These are phyloP conservation scores for Pachyuromys duprasi DNA, from an alignment of 2,797 vertebrate species.

Conservation along the genomic window DNA sequence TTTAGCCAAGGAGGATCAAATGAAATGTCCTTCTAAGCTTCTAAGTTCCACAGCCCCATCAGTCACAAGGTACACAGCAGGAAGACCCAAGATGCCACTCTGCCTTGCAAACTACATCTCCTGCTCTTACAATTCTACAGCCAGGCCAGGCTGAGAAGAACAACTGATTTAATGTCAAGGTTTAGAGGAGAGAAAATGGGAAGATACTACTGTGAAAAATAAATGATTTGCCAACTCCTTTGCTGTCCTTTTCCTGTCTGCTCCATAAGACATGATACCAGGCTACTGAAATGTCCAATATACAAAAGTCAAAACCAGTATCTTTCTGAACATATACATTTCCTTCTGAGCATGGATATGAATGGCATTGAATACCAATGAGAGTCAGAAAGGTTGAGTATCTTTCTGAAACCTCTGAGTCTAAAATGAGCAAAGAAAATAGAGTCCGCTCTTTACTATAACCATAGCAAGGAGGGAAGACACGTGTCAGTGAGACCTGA, in stretches of 20 bases:
- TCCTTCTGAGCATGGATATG: background rate
- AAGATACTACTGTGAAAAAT: background rate
- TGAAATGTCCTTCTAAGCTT: constrained; percentile 70
- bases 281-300: constrained; percentile 32
- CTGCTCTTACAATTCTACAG: constrained; percentile 57
- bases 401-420: constrained; percentile 3
- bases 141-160: background rate
- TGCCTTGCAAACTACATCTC: constrained; percentile 75
- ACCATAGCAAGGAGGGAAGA: constrained; percentile 54
- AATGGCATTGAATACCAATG: background rate
- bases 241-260: background rate
- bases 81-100: background rate
- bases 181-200: background rate
- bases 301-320: background rate
- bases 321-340: background rate
- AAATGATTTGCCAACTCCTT: background rate
- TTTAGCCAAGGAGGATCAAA: constrained; percentile 57
- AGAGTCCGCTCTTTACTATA: background rate
- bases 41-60: constrained; percentile 7
- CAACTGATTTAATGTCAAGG: background rate
- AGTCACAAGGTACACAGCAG: constrained; percentile 28
- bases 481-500: constrained; percentile 11
- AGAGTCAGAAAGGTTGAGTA: background rate
- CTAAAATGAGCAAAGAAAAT: background rate
- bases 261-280: background rate